Conservation (phyloP, 2,888 invertebrate species). For the Allacma fusca region DNA sequence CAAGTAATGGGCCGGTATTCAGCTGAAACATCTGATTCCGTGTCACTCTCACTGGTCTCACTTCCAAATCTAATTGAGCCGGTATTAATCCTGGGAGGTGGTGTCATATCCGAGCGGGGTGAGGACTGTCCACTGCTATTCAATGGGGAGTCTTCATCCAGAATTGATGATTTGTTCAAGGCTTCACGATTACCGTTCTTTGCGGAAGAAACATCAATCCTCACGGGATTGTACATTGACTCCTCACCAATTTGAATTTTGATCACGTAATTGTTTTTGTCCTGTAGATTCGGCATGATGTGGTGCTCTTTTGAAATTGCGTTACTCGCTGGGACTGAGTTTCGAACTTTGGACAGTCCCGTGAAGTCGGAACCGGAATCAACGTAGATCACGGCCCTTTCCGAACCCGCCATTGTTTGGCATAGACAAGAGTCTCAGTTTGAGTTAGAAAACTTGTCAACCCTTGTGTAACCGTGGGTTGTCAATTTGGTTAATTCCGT, state of each 20-base stretch:
- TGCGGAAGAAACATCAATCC: constrained; percentile 55
- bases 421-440: background rate
- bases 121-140: constrained; percentile 59
- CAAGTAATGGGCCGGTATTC: constrained; percentile 55
- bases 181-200: constrained; percentile 10
- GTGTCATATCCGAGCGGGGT: constrained; percentile 60
- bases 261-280: constrained; percentile 58
- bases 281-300: constrained; percentile 32
- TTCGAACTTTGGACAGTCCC: constrained; percentile 39
- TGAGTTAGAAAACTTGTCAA: no score
- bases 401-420: constrained; percentile 53
- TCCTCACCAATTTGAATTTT: constrained; percentile 61
- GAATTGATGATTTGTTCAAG: background rate
- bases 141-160: constrained; percentile 51
- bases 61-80: constrained; percentile 57
- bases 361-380: constrained; percentile 56
- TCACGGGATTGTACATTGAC: constrained; percentile 58
- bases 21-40: constrained; percentile 60
- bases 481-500: constrained; percentile 16
- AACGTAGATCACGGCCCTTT: constrained; percentile 61
- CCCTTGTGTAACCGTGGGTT: background rate
- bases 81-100: constrained; percentile 52
- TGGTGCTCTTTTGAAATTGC: constrained; percentile 22
- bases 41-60: constrained; percentile 61
- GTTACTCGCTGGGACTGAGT: background rate